Base-by-base conservation (phyloP, 2,888 invertebrate genomes). In the Nyleta sp. region DNA sequence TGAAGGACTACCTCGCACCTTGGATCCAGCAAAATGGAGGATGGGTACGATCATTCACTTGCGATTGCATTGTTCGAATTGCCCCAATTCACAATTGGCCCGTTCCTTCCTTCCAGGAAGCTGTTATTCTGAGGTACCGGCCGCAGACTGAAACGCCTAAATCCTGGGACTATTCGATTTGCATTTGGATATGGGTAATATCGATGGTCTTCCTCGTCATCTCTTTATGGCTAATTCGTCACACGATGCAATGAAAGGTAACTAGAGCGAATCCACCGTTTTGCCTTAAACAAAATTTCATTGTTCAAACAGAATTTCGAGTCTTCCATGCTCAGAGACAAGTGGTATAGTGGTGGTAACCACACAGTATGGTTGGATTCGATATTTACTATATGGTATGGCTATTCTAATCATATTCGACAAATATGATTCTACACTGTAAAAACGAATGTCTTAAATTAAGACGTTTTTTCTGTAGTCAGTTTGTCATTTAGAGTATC, bases 11-110 rank as follows among this genome's bases (percentile, higher is more conserved):
- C 82, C 89, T 95, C 31, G 94, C 94, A 0, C 90, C 93, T 0
- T 97, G 97, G 97, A 94, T 97, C 10, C 95, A 95, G 59, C 92
- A 94, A 50, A 95, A 96, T 86, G 97, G 97, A 15, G 97, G 97
- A 89, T 97, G 97, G 97, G 97, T 97, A 91, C 85, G 91, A 79
- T 18, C 6, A 11, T 10, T 20, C 3, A 10, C n/a, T n/a, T n/a
- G n/a, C n/a, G n/a, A n/a, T n/a, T n/a, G n/a, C n/a, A n/a, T 1
- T 13, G 2, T 35, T 33, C 11, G 0, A 52, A 53, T 53, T 35
- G 10, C 4, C 0, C n/a, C n/a, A n/a, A n/a, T n/a, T n/a, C n/a
- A n/a, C 40, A 11, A 40, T 15, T 2, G 2, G 7, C 1, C 2
- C 7, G 8, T n/a, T 46, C 17, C 18, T 20, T 7, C 15, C 17